phyloP scores from a whole-genome alignment of 2,888 invertebrate genomes.

The Plagodis pulveraria region DNA sequence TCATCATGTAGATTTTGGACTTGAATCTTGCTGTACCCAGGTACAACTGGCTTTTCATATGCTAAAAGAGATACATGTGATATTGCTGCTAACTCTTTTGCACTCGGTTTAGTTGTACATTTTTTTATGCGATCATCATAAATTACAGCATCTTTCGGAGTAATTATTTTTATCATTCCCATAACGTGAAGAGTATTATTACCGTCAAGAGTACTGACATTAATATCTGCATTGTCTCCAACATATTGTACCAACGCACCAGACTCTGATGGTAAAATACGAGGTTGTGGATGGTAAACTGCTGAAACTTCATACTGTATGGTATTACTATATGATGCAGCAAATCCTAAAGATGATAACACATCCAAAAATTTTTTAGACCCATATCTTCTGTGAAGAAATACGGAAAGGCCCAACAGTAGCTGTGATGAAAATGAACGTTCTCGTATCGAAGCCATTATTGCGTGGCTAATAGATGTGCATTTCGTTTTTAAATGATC shows the following conservation, averaged over 20 bases:
- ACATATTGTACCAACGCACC: constrained; percentile 50
- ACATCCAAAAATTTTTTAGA: constrained; percentile 50
- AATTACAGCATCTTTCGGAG: constrained; percentile 35
- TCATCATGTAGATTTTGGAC: constrained; percentile 43
- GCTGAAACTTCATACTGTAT: constrained; percentile 47
- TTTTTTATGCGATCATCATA: constrained; percentile 37
- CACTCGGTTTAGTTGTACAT: constrained; percentile 40
- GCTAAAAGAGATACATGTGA: constrained; percentile 40
- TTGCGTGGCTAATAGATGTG: constrained; percentile 51
- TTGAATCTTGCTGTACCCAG: constrained; percentile 42
- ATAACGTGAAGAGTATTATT: constrained; percentile 9
- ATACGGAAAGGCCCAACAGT: constrained; percentile 46
- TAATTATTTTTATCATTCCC: constrained; percentile 33
- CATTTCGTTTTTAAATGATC: constrained; percentile 52
- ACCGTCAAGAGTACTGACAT: constrained; percentile 8
- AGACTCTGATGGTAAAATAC: constrained; percentile 50
- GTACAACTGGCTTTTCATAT: constrained; percentile 40
- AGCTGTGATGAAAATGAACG: constrained; percentile 47
- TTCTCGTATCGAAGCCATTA: constrained; percentile 45
- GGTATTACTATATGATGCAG: constrained; percentile 50
- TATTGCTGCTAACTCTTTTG: constrained; percentile 32
- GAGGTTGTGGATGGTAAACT: constrained; percentile 50
- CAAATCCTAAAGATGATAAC: constrained; percentile 51
- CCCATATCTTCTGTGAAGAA: constrained; percentile 47
- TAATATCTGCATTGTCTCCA: constrained; percentile 35